Percentiles rank a stretch among this genome's conserved stretches.
phyloP scores from a whole-genome alignment of 2,888 invertebrate species.

The Andrena marginata region DNA sequence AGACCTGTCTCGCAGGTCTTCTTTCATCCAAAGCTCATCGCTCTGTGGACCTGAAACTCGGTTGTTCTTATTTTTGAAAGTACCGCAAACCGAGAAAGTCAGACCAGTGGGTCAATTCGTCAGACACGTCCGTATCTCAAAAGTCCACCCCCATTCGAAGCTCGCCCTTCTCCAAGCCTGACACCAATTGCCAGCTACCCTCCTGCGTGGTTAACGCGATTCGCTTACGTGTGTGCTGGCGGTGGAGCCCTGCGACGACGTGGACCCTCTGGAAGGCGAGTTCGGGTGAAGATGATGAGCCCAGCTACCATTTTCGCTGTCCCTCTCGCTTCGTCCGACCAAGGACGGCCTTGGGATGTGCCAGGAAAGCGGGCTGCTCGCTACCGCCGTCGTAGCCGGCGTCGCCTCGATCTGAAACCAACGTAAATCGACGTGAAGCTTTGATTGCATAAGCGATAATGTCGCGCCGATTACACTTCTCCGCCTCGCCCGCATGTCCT shows the following conservation, averaged over 20 bases:
- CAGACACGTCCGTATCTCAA: no score
- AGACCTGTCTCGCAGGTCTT: not conserved
- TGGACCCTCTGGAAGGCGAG: conserved; percentile 86
- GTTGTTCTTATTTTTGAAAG: not conserved
- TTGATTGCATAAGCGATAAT: conserved; percentile 75
- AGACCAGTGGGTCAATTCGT: not conserved
- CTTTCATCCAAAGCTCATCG: not conserved
- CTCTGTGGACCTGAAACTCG: not conserved
- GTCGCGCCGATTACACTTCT: conserved; percentile 64
- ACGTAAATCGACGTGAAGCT: conserved; percentile 70
- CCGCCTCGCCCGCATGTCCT: conserved; percentile 71
- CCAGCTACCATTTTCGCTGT: conserved; percentile 82
- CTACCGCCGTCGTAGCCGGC: conserved; percentile 72
- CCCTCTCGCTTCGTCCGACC: conserved; percentile 82
- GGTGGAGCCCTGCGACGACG: conserved; percentile 90
- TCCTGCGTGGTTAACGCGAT: not conserved
- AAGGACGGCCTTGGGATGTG: conserved; percentile 94
- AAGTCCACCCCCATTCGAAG: not conserved
- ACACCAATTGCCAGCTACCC: no score
- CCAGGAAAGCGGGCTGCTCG: conserved; percentile 87
- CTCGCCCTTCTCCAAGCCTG: not conserved
- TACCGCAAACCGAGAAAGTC: not conserved
- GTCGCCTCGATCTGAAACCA: conserved; percentile 77
- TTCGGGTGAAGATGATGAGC: conserved; percentile 80
- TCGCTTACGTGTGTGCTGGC: conserved; percentile 91